Evolutionary conservation across 2,797 vertebrate genomes (phyloP).

Genomic region (Mormyrops boulengeri): DNA sequence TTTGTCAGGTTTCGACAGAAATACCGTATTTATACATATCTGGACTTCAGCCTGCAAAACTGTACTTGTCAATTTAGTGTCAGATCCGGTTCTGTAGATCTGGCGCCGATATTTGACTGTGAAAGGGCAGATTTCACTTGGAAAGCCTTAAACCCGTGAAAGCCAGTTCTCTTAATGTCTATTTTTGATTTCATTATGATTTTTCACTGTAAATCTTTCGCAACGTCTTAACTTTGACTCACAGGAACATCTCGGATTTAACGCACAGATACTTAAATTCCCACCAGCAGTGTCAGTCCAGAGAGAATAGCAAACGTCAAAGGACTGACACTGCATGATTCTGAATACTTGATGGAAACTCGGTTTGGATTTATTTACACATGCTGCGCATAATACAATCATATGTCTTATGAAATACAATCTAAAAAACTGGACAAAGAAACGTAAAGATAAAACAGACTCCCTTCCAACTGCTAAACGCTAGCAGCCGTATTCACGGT

Average conservation of each 20-base stretch:
- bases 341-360: neutral
- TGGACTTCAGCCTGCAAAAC: neutral
- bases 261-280: neutral
- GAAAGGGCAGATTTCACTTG: neutral
- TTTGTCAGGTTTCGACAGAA: neutral
- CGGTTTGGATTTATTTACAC: neutral
- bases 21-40: neutral
- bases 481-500: neutral
- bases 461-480: neutral
- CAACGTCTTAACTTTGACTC: neutral
- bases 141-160: neutral
- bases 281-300: neutral
- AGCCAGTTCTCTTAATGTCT: neutral
- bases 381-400: neutral
- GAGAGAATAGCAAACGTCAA: neutral
- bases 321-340: neutral
- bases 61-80: neutral
- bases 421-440: neutral
- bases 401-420: neutral
- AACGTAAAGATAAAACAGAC: neutral
- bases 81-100: neutral
- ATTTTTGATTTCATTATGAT: neutral
- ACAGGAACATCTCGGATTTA: neutral
- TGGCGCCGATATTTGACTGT: neutral
- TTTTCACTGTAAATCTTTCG: neutral